Evolutionary conservation across 2,888 invertebrate genomes (phyloP).

Genomic region (Oxytorus armatus): DNA sequence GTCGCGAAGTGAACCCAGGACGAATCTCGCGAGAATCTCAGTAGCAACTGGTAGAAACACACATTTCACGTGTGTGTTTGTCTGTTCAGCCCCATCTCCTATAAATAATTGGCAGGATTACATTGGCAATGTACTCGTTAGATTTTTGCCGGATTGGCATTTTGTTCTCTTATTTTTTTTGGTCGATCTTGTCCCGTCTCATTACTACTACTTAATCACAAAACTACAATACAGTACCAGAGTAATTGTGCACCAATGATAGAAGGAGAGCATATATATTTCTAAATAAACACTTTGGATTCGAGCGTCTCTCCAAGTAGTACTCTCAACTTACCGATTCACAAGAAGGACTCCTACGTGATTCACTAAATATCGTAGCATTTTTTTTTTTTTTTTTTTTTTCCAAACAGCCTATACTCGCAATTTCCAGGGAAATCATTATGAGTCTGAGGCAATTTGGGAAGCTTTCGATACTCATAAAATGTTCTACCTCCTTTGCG

Average conservation of each 20-base stretch:
- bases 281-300: not conserved
- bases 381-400: not conserved
- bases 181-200: not conserved
- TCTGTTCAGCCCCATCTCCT: conserved; percentile 84
- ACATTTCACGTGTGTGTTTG: conserved; percentile 78
- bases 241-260: conserved; percentile 13
- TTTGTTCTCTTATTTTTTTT: conserved; percentile 21
- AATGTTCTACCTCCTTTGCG: no score
- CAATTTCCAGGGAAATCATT: not conserved
- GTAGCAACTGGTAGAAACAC: conserved; percentile 76
- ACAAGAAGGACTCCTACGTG: conserved; percentile 19
- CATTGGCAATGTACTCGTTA: conserved; percentile 80
- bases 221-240: conserved; percentile 1
- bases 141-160: conserved; percentile 66
- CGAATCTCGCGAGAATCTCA: conserved; percentile 83
- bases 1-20: conserved; percentile 82
- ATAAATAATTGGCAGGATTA: conserved; percentile 84
- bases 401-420: not conserved
- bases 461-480: no score
- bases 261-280: conserved; percentile 7
- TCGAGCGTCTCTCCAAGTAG: conserved; percentile 15
- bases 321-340: conserved; percentile 51
- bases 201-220: not conserved
- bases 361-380: no score
- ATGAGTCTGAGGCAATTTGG: no score